Base-by-base conservation (phyloP, 64 coral and sea anemone species). In the Stichodactyla mertensii region DNA sequence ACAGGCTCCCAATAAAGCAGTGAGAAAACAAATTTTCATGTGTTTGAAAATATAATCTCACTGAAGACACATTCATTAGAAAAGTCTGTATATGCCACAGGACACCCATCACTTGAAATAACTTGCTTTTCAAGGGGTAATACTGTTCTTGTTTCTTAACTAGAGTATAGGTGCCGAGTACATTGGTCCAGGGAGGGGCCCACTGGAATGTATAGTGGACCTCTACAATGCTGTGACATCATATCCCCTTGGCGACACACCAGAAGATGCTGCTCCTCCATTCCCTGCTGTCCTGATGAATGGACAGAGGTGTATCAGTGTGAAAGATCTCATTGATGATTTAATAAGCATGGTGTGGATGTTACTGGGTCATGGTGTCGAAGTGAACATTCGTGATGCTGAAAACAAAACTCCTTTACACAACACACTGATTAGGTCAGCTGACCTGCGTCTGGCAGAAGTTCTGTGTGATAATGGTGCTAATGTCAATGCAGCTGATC, bases 321-420 rank as follows among this genome's bases (percentile, higher is more conserved):
- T 77, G 55, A 83, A 78, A 74, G 94, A 92, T 24, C 84, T 96
- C 10, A 60, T 60, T 28, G 94, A 96, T 64, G 94, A 96, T 55
- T 74, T 96, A 77, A 86, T 93, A 61, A 79, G 89, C 78, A 54
- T 93, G 82, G 55, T 77, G 6, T 96, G 94, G 94, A 27, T 92
- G 8, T 78, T 96, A 15, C 88, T 96, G 19, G 94, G 94, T 0
- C 94, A 90, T 77, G 94, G 91, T 58, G 94, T 88, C 20, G 60
- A 96, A 23, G 94, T 96, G 12, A 93, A 96, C 85, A 80, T 96
- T 64, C 23, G 84, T 82, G 94, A 96, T 53, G 78, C 64, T 27
- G 94, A 96, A 67, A 67, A 90, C 51, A 96, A 96, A 36, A 96
- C 94, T 10, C 94, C 91, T 52, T 56, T 96, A 18, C 94, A 96